These are phyloP conservation scores for Xenops minutus DNA, from an alignment of 2,797 vertebrate species.

Conservation along the genomic window DNA sequence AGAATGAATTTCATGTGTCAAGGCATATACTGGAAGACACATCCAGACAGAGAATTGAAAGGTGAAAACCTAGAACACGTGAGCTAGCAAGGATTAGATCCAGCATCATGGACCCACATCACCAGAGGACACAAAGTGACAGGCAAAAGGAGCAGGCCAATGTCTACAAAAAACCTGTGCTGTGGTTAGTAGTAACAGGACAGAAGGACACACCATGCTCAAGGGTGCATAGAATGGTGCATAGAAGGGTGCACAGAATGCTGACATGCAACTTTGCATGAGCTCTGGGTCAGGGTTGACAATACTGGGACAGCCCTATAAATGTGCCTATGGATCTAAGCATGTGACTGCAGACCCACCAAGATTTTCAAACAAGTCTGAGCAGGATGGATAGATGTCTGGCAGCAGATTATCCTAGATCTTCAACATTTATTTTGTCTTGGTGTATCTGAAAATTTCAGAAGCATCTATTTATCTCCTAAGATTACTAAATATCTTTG, in stretches of 20 bases:
- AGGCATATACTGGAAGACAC: not conserved
- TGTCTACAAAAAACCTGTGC: not conserved
- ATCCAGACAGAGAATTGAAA: not conserved
- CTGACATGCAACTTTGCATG: not conserved
- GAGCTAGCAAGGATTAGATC: not conserved
- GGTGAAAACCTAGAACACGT: not conserved
- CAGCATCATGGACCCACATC: not conserved
- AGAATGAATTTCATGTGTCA: not conserved
- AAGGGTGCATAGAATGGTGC: not conserved
- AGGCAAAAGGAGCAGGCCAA: not conserved
- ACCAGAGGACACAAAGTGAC: not conserved
- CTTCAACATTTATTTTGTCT: not conserved
- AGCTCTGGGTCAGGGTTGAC: accelerated
- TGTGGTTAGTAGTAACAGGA: not conserved
- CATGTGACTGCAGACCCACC: not conserved
- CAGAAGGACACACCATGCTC: not conserved
- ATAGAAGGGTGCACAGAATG: not conserved
- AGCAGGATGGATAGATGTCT: not conserved
- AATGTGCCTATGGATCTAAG: not conserved
- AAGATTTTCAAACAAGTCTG: not conserved
- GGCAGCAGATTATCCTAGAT: not conserved
- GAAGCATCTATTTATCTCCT: not conserved
- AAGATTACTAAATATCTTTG: not conserved
- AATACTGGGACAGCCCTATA: not conserved
- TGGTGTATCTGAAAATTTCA: not conserved